A percentile compares a stretch with the other conserved stretches of the same genome.
phyloP scores from a whole-genome alignment of 2,797 vertebrate genomes.

The Florisuga fusca region DNA sequence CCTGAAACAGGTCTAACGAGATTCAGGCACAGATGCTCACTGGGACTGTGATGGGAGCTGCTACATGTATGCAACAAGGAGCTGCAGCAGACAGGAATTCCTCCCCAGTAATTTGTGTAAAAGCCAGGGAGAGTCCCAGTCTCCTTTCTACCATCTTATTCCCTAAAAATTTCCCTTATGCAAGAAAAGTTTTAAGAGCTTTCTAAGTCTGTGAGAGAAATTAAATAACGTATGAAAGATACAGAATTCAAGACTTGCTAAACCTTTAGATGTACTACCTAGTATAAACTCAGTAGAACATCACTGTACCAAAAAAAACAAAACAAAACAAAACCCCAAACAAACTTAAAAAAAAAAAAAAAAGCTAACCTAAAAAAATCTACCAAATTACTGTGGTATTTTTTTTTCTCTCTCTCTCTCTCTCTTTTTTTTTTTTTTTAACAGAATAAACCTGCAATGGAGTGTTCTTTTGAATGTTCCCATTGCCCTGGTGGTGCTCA shows the following conservation, averaged over 20 bases:
- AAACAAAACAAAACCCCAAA: too few species aligned
- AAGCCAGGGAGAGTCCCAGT: background rate
- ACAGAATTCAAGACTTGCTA: background rate
- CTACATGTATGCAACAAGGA: background rate
- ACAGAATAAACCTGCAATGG: background rate
- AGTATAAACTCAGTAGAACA: background rate
- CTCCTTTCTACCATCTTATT: background rate
- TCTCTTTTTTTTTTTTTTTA: background rate
- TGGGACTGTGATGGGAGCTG: background rate
- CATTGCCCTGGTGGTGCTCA: constrained; percentile 14
- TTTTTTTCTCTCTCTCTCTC: background rate
- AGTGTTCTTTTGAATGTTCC: background rate
- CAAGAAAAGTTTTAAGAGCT: background rate
- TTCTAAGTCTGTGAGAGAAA: background rate
- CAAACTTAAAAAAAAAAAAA: too few species aligned
- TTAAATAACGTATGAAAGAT: background rate
- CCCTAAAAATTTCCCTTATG: background rate
- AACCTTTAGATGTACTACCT: background rate
- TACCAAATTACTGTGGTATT: background rate
- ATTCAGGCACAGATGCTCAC: background rate
- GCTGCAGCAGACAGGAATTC: background rate
- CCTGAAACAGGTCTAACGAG: background rate
- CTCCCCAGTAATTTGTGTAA: background rate
- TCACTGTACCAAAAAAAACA: background rate
- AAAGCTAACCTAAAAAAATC: too few species aligned